A percentile compares a stretch with the other conserved stretches of the same genome.
Evolutionary conservation across 2,888 invertebrate genomes (phyloP).

Genomic region (Chorisops tibialis): DNA sequence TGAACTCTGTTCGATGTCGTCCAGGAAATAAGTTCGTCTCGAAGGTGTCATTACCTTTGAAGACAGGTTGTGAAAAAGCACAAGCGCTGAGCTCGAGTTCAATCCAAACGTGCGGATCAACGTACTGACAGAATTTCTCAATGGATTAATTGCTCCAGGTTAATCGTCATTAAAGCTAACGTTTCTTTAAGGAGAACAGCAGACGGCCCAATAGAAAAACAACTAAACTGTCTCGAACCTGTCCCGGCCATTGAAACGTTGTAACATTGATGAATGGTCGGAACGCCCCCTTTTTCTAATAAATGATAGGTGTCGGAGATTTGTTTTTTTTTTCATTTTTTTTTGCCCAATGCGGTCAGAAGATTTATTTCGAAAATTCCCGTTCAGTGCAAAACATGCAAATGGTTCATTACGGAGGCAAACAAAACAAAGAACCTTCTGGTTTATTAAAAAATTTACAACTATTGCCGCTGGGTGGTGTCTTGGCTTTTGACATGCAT

Average conservation of each 20-base stretch:
- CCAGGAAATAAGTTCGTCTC: neutral
- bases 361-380: constrained; percentile 1
- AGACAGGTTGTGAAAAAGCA: too few species aligned
- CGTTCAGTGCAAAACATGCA: constrained; percentile 10
- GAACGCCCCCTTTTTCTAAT: constrained; percentile 17
- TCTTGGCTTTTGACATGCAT: too few species aligned
- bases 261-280: constrained; percentile 21
- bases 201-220: neutral
- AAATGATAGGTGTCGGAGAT: constrained; percentile 12
- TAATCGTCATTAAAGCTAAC: constrained; percentile 1
- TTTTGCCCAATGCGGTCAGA: neutral
- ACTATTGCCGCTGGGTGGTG: too few species aligned
- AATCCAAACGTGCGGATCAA: neutral
- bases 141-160: constrained; percentile 11
- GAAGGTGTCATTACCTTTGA: too few species aligned
- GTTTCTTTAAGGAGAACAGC: neutral
- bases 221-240: constrained; percentile 16
- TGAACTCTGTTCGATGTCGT: neutral
- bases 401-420: neutral
- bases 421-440: neutral
- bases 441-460: neutral
- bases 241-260: constrained; percentile 11
- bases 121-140: constrained; percentile 1
- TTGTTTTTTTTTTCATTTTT: neutral
- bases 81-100: too few species aligned